Evolutionary conservation across 1,140 invertebrate genomes (phyloP), one percentile per base, ranked within the genome.

Genomic region (Lutraria rhynchaena): DNA sequence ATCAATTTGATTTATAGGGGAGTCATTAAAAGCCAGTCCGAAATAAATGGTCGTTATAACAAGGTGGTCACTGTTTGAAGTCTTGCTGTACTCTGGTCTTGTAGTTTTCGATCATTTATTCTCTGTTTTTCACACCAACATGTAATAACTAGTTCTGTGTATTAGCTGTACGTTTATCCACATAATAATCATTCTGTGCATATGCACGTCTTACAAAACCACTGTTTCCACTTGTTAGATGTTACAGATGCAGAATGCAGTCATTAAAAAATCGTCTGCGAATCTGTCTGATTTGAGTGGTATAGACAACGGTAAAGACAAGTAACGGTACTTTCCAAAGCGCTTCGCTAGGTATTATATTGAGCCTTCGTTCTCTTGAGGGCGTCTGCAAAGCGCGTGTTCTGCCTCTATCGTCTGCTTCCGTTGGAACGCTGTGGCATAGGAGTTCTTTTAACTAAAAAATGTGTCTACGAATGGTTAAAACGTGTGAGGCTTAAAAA

Each of bases 241-340:
- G 63, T 27, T 67, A 3, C 37, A 41, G 37, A 57, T 71, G 67
- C 49, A 70, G 31, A 70, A 70, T 70, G 69, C 69, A 71, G 37
- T 71, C 69, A 71, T 71, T 46, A 55, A 71, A 71, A 55, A 71
- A 35, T 71, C 69, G 69, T 71, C 69, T 71, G 69, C 69, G 69
- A 51, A 55, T 71, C 69, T 71, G 69, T 46, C 51, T 55, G 69
- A 29, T 71, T 31, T 71, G 69, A 71, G 63, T 67, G 63, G 63
- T 49, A 55, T 71, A 35, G 49, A 51, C 49, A 55, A 71, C 17
- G 5, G 27, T n/a, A 9, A 61, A 31, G 24, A 31, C 17, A 9
- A 31, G 33, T 19, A 19, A 29, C 24, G n/a, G 49, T 29, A 22
- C 35, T 51, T 55, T 37, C 31, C 7, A 57, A 55, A 31, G 49